Evolutionary conservation across 2,797 vertebrate genomes (phyloP), one percentile per base, ranked within the genome.

Genomic region (Sebastes diploproa): DNA sequence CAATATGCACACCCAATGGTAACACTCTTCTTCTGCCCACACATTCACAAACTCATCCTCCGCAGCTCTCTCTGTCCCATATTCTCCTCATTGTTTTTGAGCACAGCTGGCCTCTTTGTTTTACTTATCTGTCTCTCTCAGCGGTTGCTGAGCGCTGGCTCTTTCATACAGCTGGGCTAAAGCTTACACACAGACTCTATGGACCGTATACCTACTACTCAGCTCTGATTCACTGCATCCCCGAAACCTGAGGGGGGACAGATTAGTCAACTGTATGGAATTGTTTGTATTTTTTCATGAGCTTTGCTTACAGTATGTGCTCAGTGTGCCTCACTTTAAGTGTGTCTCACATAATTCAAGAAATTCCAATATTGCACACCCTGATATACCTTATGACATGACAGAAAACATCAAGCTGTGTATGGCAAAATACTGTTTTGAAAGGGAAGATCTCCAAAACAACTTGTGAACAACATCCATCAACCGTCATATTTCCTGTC

Each of bases 101-200:
- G 86, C 91, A 94, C 93, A 94, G 93, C 94, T 92, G 92, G 92
- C 88, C 75, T 90, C 92, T 93, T 95, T 94, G 92, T 94, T 93
- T 93, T 84, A 82, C 93, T 91, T 93, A 92, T 94, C 92, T 83
- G 87, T 87, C 75, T 84, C 81, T 86, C 87, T 86, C 89, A 86
- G 90, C n/a, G 74, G 66, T 73, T 90, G 87, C 87, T 77, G 83
- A 86, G 84, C 86, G 79, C 82, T 72, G 61, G 14, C 42, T 87
- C 81, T 84, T 78, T 78, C 46, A 63, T 90, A 66, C 90, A 80
- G 87, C 87, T 80, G 85, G 86, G 86, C 73, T 42, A 46, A 50
- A 88, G 83, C 82, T 77, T 75, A 46, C 67, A 59, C 76, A 75
- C 80, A 64, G 60, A 71, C 81, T 83, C 63, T 52, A 3, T 56